Percentiles rank a stretch among this genome's conserved stretches.
Conservation (phyloP, 2,888 invertebrate species). For the Euplexia lucipara region DNA sequence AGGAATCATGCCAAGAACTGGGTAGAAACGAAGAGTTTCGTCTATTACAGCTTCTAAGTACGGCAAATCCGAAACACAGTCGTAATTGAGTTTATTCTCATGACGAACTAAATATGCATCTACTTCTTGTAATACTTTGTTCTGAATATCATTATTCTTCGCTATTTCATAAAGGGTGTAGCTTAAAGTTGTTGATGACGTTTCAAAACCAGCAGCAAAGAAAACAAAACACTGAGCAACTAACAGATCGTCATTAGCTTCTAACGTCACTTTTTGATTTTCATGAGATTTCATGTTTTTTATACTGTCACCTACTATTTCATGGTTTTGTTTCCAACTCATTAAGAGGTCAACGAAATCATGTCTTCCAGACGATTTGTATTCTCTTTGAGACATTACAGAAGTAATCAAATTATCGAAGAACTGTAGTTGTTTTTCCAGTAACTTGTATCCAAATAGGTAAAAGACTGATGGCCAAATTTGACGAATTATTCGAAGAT, state of each 20-base stretch:
- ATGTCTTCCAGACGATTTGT: conserved; percentile 53
- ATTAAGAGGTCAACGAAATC: conserved; percentile 65
- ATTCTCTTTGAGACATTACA: conserved; percentile 53
- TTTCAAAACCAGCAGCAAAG: conserved; percentile 64
- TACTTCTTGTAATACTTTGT: conserved; percentile 47
- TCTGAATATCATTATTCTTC: conserved; percentile 52
- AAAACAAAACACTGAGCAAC: conserved; percentile 61
- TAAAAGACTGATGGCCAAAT: conserved; percentile 51
- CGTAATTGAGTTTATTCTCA: conserved; percentile 53
- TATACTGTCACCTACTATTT: conserved; percentile 68
- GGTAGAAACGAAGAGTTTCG: conserved; percentile 73
- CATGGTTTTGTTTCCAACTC: conserved; percentile 57
- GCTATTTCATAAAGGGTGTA: conserved; percentile 57
- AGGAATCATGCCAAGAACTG: conserved; percentile 68
- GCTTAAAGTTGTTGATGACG: conserved; percentile 54
- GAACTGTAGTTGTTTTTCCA: conserved; percentile 39
- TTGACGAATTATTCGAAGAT: conserved; percentile 13
- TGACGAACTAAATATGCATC: conserved; percentile 51
- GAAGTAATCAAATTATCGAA: conserved; percentile 53
- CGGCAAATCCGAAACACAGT: conserved; percentile 67
- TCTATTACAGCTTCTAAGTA: conserved; percentile 72
- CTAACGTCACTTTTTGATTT: conserved; percentile 43
- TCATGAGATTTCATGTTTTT: conserved; percentile 43
- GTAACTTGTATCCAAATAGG: conserved; percentile 22
- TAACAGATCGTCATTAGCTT: conserved; percentile 52